phyloP scores from a whole-genome alignment of 1,140 invertebrate genomes.

The Cylas formicarius region DNA sequence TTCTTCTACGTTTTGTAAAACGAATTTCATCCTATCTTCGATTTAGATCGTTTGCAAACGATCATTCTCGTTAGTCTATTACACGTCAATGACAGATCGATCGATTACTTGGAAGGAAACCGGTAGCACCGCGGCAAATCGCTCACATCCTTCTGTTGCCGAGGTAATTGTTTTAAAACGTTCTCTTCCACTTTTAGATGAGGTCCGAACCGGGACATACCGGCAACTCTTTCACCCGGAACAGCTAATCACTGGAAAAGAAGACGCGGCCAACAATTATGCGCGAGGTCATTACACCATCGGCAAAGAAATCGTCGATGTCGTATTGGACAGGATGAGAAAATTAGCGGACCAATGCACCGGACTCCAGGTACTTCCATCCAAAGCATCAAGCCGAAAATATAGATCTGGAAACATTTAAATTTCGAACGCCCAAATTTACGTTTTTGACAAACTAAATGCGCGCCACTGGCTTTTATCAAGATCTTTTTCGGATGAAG shows the following conservation, averaged over 20 bases:
- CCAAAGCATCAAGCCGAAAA: not conserved
- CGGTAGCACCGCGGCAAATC: no score
- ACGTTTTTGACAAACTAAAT: not conserved
- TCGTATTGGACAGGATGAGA: conserved; percentile 67
- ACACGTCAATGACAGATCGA: no score
- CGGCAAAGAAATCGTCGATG: conserved; percentile 77
- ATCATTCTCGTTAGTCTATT: no score
- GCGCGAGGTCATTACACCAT: conserved; percentile 82
- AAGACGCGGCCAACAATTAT: conserved; percentile 81
- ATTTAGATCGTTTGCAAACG: no score
- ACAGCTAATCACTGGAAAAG: conserved; percentile 65
- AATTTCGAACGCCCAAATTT: not conserved
- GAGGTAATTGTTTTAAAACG: conserved; percentile 7
- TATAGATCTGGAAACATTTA: not conserved
- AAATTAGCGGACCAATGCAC: conserved; percentile 73
- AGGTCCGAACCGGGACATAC: conserved; percentile 64
- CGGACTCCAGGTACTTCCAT: conserved; percentile 57
- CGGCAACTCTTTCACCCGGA: conserved; percentile 68
- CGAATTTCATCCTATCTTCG: no score
- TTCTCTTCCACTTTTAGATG: conserved; percentile 46
- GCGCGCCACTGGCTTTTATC: not conserved
- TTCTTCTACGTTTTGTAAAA: no score
- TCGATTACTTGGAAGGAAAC: no score
- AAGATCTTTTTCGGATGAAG: not conserved
- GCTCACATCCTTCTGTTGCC: no score